Evolutionary conservation across 2,888 invertebrate species (phyloP), one percentile per base, ranked within the genome.

Genomic region (Glaucopsyche alexis): DNA sequence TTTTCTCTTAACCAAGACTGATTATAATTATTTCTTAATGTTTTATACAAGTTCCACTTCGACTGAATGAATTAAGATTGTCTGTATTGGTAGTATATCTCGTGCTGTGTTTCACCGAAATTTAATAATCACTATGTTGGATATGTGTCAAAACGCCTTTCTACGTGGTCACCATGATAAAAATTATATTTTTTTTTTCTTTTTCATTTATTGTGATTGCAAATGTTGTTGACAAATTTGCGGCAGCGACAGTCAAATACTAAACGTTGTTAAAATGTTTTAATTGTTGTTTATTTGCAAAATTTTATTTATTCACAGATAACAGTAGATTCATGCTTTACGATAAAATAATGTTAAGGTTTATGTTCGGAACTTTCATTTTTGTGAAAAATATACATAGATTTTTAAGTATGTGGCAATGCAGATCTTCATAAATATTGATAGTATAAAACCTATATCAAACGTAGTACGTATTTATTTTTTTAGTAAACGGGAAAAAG

Each of bases 11-110:
- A 93, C 91, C 90, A 93, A 93, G 93, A 93, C 93, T 93, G 93
- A 93, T 93, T 93, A 93, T 93, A 93, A 93, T 93, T 93, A 93
- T 93, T 93, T 93, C 92, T 93, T 92, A 87, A 91, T 92, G 90
- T 91, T 92, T 92, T 92, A 89, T 91, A 93, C 91, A 88, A 86
- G 87, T 91, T 91, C 89, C 91, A 88, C 87, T 92, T 90, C 86
- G 91, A 91, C 91, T 91, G 92, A 92, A 88, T 91, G 90, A 88
- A 90, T 89, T 89, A 89, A 89, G 90, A 89, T 72, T 87, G 88
- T 86, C 89, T 91, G 89, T 90, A 90, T 91, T 87, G 86, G 89
- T 91, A 90, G 89, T 85, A 86, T 87, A n/a, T 87, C 88, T 89
- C 85, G 87, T 85, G 87, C 88, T 86, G 87, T 88, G 87, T 86